Conservation (phyloP, 2,888 invertebrate species). For the Azorinus chamasolen region DNA sequence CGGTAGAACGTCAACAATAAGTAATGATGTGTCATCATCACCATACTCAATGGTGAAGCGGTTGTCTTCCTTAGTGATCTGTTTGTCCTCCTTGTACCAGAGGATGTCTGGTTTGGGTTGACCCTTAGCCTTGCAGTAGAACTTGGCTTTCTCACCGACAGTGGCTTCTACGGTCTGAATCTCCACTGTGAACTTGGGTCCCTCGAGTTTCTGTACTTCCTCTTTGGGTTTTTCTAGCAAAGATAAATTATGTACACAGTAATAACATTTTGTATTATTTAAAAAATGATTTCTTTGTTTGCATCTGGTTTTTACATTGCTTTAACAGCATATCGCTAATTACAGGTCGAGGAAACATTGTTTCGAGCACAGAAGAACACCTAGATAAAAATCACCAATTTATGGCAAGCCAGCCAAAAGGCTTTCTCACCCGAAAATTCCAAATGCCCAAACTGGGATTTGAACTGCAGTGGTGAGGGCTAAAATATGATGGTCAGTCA, state of each 20-base stretch:
- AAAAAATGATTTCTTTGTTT: too few relatives aligned
- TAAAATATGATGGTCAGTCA: too few relatives aligned
- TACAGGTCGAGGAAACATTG: too few relatives aligned
- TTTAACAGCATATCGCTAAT: too few relatives aligned
- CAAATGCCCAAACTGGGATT: too few relatives aligned
- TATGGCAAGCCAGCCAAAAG: too few relatives aligned
- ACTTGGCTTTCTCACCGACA: constrained; percentile 74
- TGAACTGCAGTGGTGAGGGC: too few relatives aligned
- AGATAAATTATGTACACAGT: not conserved
- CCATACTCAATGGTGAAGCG: constrained; percentile 76
- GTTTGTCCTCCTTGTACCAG: constrained; percentile 82
- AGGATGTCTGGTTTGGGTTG: constrained; percentile 81
- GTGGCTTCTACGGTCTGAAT: constrained; percentile 78
- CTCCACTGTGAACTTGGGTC: constrained; percentile 81
- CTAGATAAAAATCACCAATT: too few relatives aligned
- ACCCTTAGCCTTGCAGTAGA: constrained; percentile 82
- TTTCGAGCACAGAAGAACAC: too few relatives aligned
- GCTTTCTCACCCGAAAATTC: too few relatives aligned
- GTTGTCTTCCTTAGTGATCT: constrained; percentile 75
- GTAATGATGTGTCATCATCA: constrained; percentile 75
- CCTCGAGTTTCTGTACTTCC: constrained; percentile 74
- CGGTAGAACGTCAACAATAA: constrained; percentile 79
- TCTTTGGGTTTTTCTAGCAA: constrained; percentile 70
- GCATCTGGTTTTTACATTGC: too few relatives aligned
- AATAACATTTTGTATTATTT: too few relatives aligned